These are phyloP conservation scores for Molanna angustata DNA, from an alignment of 2,888 invertebrate species.

Conservation along the genomic window DNA sequence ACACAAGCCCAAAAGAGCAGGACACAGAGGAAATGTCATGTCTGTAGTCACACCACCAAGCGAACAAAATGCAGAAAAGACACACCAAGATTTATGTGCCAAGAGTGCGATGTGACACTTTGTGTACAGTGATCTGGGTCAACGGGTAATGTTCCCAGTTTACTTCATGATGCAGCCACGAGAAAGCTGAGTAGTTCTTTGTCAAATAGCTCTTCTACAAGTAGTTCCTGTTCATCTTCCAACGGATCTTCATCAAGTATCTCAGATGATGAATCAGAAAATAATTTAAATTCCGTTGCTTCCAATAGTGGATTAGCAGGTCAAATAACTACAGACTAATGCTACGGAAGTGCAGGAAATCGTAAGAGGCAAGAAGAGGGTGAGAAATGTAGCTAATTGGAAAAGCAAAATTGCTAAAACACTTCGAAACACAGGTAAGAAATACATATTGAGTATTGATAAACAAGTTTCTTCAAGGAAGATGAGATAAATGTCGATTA, in stretches of 20 bases:
- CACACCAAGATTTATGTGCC: slow-evolving; percentile 21
- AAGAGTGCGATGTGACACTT: slow-evolving; percentile 17
- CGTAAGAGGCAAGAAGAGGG: background rate
- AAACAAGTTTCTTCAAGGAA: too few relatives aligned
- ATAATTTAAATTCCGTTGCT: background rate
- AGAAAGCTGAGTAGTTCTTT: background rate
- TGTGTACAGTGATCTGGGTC: slow-evolving; percentile 5
- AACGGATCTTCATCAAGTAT: background rate
- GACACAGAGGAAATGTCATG: slow-evolving; percentile 18
- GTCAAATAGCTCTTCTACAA: background rate
- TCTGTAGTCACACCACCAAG: slow-evolving; percentile 17
- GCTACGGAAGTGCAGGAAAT: background rate
- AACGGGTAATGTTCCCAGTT: background rate
- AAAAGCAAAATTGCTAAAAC: too few relatives aligned
- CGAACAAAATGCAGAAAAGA: slow-evolving; percentile 18
- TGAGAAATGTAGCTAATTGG: background rate
- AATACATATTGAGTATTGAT: too few relatives aligned
- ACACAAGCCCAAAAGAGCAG: slow-evolving; percentile 17
- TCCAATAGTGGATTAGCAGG: background rate
- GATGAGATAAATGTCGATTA: too few relatives aligned
- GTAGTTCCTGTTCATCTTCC: background rate
- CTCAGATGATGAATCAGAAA: background rate
- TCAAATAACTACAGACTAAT: background rate
- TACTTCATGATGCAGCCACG: background rate
- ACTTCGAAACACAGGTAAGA: too few relatives aligned